Evolutionary conservation across 2,113 vertebrate genomes (phyloP), one percentile per base, ranked within the genome.

Genomic region (Actenoides hombroni): DNA sequence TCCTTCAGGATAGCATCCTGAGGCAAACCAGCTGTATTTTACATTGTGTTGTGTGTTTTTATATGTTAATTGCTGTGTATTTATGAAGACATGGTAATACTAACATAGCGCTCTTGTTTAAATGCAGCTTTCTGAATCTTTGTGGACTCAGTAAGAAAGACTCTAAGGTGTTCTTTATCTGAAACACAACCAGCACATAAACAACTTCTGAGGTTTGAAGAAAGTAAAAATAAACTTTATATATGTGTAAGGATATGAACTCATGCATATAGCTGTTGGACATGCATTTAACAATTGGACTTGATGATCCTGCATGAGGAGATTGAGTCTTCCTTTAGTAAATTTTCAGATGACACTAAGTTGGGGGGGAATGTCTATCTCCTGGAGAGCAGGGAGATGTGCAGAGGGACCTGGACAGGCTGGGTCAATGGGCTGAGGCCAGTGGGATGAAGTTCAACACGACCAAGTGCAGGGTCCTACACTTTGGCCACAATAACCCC

Each of bases 1-100:
- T 80, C 63, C 67, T n/a, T 44, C 39, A 56, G 31, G 51, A 51
- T 59, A 73, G 79, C 70, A 86, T 56, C 88, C 70, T 73, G 70
- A 91, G 82, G 95, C 57, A 92, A 88, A 46, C 14, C 92, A 95
- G 56, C 80, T 91, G 92, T 61, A 56, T 83, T 84, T 96, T 76
- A 35, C 33, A 65, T 60, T 24, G 4, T 49, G 5, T 44, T 84
- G n/a, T 61, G 11, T 70, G 19, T 23, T 90, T 92, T 78, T 81
- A 13, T 67, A 46, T 67, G 59, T 91, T 81, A 85, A 77, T 77
- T 48, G 23, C 23, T 80, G 21, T 88, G 29, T 94, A 88, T 96
- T 92, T 93, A 61, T 77, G 67, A 92, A 74, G 63, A 77, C 6
- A 12, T 11, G 21, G 11, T 31, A 84, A 67, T 71, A 49, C 8